A percentile compares a stretch with the other conserved stretches of the same genome.
Conservation (phyloP, 92 coral and sea anemone genomes). For the Siderastrea siderea region DNA sequence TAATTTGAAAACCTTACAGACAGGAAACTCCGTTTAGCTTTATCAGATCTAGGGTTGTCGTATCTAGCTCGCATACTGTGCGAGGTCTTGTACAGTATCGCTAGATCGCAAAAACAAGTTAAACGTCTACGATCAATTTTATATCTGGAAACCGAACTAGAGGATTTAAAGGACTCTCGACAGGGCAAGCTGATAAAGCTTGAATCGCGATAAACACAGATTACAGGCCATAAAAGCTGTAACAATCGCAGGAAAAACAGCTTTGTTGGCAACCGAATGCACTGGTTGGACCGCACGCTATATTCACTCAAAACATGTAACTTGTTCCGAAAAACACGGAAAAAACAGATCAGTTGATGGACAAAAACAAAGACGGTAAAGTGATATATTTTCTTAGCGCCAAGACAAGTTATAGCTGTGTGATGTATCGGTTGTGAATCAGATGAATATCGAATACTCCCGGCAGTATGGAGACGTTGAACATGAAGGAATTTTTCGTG, state of each 20-base stretch:
- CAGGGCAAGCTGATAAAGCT: slow-evolving; percentile 41
- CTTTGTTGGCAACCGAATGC: background rate
- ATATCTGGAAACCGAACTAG: slow-evolving; percentile 42
- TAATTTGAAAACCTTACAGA: slow-evolving; percentile 85
- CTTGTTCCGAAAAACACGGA: slow-evolving; percentile 28
- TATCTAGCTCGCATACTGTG: slow-evolving; percentile 85
- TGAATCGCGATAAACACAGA: slow-evolving; percentile 42
- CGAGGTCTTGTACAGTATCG: slow-evolving; percentile 60
- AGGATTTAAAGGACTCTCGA: slow-evolving; percentile 45
- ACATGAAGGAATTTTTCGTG: slow-evolving; percentile 39
- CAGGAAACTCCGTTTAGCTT: slow-evolving; percentile 90
- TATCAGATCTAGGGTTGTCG: slow-evolving; percentile 79
- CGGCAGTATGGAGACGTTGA: slow-evolving; percentile 30
- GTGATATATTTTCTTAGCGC: slow-evolving; percentile 50
- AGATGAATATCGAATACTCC: slow-evolving; percentile 32
- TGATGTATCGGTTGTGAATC: slow-evolving; percentile 23
- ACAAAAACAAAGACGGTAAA: slow-evolving; percentile 44
- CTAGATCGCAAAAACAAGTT: slow-evolving; percentile 69
- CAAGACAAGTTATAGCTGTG: slow-evolving; percentile 35
- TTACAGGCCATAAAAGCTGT: slow-evolving; percentile 14
- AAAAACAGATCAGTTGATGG: slow-evolving; percentile 29
- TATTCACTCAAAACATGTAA: slow-evolving; percentile 12
- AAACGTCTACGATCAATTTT: slow-evolving; percentile 49
- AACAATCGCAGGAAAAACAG: slow-evolving; percentile 1
- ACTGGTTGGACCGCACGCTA: background rate